Conservation (phyloP, 2,888 invertebrate genomes). For the Dasypogon diadema region DNA sequence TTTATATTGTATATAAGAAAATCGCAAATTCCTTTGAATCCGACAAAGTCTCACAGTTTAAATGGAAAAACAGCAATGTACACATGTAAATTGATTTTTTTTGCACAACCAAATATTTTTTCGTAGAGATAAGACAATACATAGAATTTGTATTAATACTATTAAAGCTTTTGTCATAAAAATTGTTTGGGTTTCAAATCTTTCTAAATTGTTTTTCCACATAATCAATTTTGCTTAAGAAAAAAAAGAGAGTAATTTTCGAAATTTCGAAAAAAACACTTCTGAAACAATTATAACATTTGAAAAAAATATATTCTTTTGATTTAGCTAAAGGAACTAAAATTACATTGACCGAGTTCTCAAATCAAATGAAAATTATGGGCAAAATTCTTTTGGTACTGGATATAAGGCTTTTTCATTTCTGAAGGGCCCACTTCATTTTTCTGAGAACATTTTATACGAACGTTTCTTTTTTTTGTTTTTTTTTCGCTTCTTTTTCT, state of each 20-base stretch:
- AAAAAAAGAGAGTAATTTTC: not conserved
- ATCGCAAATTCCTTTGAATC: too few species aligned
- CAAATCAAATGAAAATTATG: not conserved
- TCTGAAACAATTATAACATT: not conserved
- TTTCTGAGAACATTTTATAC: not conserved
- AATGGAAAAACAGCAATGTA: not conserved
- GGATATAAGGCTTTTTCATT: not conserved
- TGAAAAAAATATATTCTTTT: not conserved
- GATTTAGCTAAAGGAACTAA: conserved; percentile 12
- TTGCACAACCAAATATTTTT: conserved; percentile 4
- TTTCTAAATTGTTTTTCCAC: not conserved
- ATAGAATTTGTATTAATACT: not conserved
- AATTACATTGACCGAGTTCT: conserved; percentile 9
- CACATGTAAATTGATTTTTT: not conserved
- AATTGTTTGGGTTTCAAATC: not conserved
- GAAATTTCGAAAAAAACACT: not conserved
- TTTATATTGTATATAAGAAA: too few species aligned
- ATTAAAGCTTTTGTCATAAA: conserved; percentile 22
- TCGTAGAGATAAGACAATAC: not conserved
- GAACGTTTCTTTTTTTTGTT: not conserved
- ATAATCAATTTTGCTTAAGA: not conserved
- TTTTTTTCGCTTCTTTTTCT: not conserved
- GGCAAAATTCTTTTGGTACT: not conserved
- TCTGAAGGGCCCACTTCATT: not conserved
- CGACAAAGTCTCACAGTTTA: too few species aligned